Conservation (phyloP, 2,888 invertebrate genomes). For the Strigamia crassipes region DNA sequence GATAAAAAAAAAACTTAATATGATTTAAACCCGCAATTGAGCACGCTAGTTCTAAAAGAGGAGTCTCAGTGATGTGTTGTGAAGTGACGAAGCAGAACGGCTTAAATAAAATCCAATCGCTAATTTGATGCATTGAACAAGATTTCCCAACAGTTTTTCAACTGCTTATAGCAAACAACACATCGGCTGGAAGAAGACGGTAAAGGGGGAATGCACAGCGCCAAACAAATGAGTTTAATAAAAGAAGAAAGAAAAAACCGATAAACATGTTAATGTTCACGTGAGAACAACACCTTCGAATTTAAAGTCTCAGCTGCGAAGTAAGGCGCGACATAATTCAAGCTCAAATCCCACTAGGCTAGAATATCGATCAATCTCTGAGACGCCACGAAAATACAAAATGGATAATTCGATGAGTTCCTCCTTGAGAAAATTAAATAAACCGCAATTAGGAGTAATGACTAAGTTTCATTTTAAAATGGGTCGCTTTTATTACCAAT, state of each 20-base stretch:
- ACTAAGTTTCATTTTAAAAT: not conserved
- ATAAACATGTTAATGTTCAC: not conserved
- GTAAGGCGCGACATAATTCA: slow-evolving; percentile 12
- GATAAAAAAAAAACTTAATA: not conserved
- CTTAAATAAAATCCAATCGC: not conserved
- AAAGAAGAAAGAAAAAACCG: not conserved
- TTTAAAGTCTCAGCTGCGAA: not conserved
- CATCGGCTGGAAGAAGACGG: no score
- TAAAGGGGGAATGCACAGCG: no score
- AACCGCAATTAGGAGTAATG: not conserved
- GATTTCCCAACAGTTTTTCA: not conserved
- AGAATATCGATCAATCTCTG: slow-evolving; percentile 19
- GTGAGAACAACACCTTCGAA: not conserved
- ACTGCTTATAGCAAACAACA: not conserved
- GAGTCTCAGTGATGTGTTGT: not conserved
- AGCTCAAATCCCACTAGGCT: not conserved
- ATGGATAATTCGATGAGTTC: not conserved
- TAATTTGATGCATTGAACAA: not conserved
- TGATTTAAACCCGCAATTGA: not conserved
- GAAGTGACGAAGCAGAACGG: not conserved
- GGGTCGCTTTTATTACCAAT: not conserved
- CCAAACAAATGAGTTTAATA: not conserved
- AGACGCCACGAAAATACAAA: not conserved
- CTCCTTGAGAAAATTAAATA: not conserved
- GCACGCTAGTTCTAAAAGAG: not conserved